Percentiles rank a stretch among this genome's conserved stretches.
phyloP scores from a whole-genome alignment of 1,140 invertebrate genomes.

The Mylabris phalerata region DNA sequence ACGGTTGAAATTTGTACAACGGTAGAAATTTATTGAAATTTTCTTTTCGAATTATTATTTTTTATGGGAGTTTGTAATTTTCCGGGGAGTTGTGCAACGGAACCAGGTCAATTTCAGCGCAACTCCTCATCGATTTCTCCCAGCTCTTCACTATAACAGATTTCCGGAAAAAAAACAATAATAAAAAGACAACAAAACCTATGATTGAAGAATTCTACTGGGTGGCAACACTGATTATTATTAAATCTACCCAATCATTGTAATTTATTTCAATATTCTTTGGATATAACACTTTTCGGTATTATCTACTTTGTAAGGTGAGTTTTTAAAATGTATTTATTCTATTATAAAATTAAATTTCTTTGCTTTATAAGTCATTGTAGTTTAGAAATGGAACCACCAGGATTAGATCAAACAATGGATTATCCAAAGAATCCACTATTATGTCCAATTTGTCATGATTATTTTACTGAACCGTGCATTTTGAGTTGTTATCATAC shows the following conservation, averaged over 20 bases:
- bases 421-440: slow-evolving; percentile 52
- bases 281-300: neutral
- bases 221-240: too few relatives aligned
- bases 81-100: too few relatives aligned
- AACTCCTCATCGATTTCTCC: neutral
- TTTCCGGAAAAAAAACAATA: slow-evolving; percentile 1
- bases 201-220: too few relatives aligned
- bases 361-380: slow-evolving; percentile 22
- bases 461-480: slow-evolving; percentile 61
- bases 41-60: too few relatives aligned
- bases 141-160: slow-evolving; percentile 2
- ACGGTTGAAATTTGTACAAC: too few relatives aligned
- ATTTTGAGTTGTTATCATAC: slow-evolving; percentile 63
- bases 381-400: slow-evolving; percentile 33
- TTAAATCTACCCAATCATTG: too few relatives aligned
- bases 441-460: slow-evolving; percentile 58
- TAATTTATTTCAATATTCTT: too few relatives aligned
- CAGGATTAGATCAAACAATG: slow-evolving; percentile 34
- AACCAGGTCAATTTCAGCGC: slow-evolving; percentile 13
- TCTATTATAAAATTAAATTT: neutral
- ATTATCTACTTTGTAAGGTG: slow-evolving; percentile 39
- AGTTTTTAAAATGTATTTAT: neutral
- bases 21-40: too few relatives aligned
- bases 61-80: too few relatives aligned
- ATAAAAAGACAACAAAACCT: too few relatives aligned